Percentiles rank a stretch among this genome's conserved stretches.
Evolutionary conservation across 2,113 vertebrate genomes (phyloP).

Genomic region (Syngnathus typhle): DNA sequence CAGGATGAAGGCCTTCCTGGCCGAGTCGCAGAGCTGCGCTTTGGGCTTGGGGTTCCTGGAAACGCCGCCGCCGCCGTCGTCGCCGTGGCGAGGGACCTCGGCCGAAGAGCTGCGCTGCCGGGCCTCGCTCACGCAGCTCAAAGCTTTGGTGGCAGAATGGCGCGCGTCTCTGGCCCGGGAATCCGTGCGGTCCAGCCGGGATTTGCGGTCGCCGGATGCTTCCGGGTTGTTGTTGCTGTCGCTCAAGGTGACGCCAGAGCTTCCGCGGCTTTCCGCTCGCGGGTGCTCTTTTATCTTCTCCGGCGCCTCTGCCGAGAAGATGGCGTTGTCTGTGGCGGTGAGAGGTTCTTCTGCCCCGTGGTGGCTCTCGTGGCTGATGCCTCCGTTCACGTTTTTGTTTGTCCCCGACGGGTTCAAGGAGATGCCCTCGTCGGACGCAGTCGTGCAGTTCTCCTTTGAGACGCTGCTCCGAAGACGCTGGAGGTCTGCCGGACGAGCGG

Average conservation of each 20-base stretch:
- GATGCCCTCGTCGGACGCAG: constrained; percentile 87
- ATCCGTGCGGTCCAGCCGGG: constrained; percentile 70
- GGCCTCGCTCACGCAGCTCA: constrained; percentile 66
- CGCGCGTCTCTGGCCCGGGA: constrained; percentile 51
- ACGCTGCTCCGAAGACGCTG: constrained; percentile 79
- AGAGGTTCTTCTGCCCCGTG: constrained; percentile 56
- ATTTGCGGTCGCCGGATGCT: constrained; percentile 66
- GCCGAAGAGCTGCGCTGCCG: constrained; percentile 61
- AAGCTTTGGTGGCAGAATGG: constrained; percentile 71
- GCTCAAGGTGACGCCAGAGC: constrained; percentile 40
- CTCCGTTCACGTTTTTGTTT: constrained; percentile 49
- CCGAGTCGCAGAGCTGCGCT: constrained; percentile 53
- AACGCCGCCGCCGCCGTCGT: constrained; percentile 47
- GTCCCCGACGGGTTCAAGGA: constrained; percentile 71
- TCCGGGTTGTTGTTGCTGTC: constrained; percentile 68
- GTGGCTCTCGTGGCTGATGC: constrained; percentile 53
- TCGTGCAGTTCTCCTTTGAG: constrained; percentile 80
- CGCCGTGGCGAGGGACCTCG: constrained; percentile 64
- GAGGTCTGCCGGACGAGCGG: constrained; percentile 60
- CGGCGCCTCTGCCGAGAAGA: constrained; percentile 61
- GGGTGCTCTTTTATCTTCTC: constrained; percentile 55
- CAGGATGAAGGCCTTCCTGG: constrained; percentile 59
- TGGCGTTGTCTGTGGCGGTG: constrained; percentile 61
- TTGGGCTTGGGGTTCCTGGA: constrained; percentile 56
- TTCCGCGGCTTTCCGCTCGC: constrained; percentile 41